Conservation (phyloP, 2,113 vertebrate species). For the Nannospalax galili region DNA sequence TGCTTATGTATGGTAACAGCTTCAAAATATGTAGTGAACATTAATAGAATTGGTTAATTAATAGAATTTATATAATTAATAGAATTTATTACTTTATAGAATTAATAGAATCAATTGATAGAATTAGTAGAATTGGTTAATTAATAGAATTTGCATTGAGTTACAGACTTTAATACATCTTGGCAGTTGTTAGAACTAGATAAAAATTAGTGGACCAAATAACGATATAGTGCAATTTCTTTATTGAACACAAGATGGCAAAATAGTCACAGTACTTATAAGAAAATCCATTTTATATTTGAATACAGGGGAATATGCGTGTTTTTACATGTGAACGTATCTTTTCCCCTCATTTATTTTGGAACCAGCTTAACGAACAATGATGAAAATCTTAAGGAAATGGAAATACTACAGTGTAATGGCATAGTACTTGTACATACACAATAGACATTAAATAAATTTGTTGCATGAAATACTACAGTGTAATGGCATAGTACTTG, state of each 20-base stretch:
- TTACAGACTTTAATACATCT: background rate
- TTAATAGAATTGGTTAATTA: background rate
- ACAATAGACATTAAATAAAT: background rate
- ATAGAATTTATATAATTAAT: background rate
- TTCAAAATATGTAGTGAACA: conserved; percentile 21
- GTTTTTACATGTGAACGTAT: conserved; percentile 6
- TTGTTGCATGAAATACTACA: background rate
- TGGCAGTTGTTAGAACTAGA: background rate
- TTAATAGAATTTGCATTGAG: background rate
- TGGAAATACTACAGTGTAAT: background rate
- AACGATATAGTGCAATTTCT: conserved; percentile 25
- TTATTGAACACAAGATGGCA: conserved; percentile 76
- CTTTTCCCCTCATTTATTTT: background rate
- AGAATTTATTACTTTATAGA: background rate
- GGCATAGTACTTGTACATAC: background rate
- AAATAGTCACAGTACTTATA: conserved; percentile 31
- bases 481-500: background rate
- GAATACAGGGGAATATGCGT: conserved; percentile 16
- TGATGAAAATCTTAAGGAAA: conserved; percentile 19
- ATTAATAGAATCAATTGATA: background rate
- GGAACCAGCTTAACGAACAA: background rate
- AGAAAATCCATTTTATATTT: background rate
- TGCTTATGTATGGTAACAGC: background rate
- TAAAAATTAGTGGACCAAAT: background rate
- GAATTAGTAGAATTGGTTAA: background rate